Evolutionary conservation across 2,113 vertebrate species (phyloP).

Genomic region (Bothrops jararaca): DNA sequence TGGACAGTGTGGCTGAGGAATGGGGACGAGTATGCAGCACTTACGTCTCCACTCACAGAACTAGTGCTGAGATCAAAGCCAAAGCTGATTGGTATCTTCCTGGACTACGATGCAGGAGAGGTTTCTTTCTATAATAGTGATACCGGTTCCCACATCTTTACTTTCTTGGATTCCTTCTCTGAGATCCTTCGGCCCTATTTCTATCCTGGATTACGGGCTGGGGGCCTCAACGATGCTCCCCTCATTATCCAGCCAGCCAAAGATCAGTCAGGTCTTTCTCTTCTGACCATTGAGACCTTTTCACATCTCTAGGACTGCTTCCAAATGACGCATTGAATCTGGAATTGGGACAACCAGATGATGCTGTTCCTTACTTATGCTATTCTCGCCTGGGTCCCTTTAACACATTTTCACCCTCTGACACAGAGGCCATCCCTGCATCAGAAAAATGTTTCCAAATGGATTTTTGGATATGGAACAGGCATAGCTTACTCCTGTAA

Average conservation of each 20-base stretch:
- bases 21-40: not conserved
- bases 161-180: conserved; percentile 44
- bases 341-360: not conserved
- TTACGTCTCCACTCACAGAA: rapidly evolving
- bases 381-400: not conserved
- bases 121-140: conserved; percentile 75
- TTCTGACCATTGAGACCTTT: not conserved
- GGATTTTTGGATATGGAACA: not conserved
- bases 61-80: conserved; percentile 63
- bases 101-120: conserved; percentile 76
- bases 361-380: not conserved
- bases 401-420: not conserved
- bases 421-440: not conserved
- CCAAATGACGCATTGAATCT: not conserved
- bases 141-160: conserved; percentile 59
- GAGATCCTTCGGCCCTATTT: conserved; percentile 53
- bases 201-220: conserved; percentile 26
- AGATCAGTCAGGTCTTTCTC: not conserved
- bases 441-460: not conserved
- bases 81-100: conserved; percentile 67
- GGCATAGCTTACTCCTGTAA: not conserved
- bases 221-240: conserved; percentile 10
- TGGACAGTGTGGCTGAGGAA: conserved; percentile 49
- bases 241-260: not conserved
- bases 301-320: not conserved